A percentile compares a stretch with the other conserved stretches of the same genome.
phyloP scores from a whole-genome alignment of 2,888 invertebrate genomes.

The Hirtodrosophila duncani region DNA sequence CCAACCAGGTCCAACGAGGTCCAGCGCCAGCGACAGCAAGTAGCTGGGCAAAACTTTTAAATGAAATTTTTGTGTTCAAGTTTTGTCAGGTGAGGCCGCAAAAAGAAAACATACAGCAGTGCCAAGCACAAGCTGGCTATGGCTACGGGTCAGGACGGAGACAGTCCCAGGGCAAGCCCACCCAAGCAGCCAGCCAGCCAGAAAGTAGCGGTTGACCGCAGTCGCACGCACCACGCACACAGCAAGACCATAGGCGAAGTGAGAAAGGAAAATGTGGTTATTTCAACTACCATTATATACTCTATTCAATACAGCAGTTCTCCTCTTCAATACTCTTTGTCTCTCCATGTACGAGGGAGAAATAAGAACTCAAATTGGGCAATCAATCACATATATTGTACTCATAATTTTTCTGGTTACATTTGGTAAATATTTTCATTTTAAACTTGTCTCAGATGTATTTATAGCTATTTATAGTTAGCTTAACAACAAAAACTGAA shows the following conservation, averaged over 20 bases:
- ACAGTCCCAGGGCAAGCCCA: slow-evolving; percentile 51
- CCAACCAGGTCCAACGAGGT: slow-evolving; percentile 15
- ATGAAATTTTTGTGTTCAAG: slow-evolving; percentile 72
- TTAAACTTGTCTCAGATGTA: too few relatives aligned
- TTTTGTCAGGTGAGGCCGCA: slow-evolving; percentile 56
- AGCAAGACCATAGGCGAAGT: background rate
- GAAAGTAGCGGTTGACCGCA: slow-evolving; percentile 58
- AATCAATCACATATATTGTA: too few relatives aligned
- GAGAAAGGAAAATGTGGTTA: too few relatives aligned
- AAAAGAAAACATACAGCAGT: background rate
- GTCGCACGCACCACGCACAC: slow-evolving; percentile 30
- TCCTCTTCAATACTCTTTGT: too few relatives aligned
- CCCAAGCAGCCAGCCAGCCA: slow-evolving; percentile 13
- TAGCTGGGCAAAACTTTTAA: slow-evolving; percentile 69
- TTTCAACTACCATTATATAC: too few relatives aligned
- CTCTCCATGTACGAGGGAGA: too few relatives aligned
- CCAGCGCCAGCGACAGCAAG: slow-evolving; percentile 27
- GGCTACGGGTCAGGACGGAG: background rate
- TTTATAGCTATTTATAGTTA: too few relatives aligned
- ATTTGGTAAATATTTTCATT: too few relatives aligned
- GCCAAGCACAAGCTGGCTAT: background rate
- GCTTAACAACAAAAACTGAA: too few relatives aligned
- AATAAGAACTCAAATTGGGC: too few relatives aligned
- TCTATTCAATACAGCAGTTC: too few relatives aligned
- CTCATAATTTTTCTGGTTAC: too few relatives aligned